These are phyloP conservation scores for Tortricodes alternella DNA, from an alignment of 2,888 invertebrate genomes.

Conservation along the genomic window DNA sequence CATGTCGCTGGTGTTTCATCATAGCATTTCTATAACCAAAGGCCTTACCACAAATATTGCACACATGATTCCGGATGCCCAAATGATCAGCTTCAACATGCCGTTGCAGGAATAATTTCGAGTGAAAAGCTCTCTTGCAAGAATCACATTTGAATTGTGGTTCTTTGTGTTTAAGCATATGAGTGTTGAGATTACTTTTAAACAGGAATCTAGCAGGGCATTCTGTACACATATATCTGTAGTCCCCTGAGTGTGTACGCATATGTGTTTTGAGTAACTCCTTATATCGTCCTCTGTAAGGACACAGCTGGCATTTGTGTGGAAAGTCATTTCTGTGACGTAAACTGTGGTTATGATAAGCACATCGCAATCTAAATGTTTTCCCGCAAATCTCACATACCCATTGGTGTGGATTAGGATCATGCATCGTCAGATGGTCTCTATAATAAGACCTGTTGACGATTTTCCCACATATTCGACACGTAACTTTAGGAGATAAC, in stretches of 20 bases:
- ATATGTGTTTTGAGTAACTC: constrained; percentile 58
- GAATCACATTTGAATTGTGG: constrained; percentile 57
- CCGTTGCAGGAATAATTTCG: constrained; percentile 49
- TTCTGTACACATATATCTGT: constrained; percentile 62
- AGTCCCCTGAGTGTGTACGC: constrained; percentile 57
- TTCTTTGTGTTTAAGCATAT: constrained; percentile 57
- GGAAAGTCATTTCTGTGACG: constrained; percentile 58
- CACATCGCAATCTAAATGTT: constrained; percentile 55
- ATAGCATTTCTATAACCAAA: constrained; percentile 64
- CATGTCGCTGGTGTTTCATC: constrained; percentile 63
- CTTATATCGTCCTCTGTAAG: constrained; percentile 53
- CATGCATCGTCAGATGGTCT: constrained; percentile 60
- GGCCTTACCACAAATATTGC: constrained; percentile 61
- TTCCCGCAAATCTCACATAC: constrained; percentile 65
- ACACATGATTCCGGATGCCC: constrained; percentile 61
- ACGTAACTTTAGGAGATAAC: constrained; percentile 48
- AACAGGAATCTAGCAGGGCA: constrained; percentile 60
- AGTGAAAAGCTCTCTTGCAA: constrained; percentile 57
- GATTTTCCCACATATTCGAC: constrained; percentile 52
- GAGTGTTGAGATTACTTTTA: constrained; percentile 61
- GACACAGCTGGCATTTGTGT: constrained; percentile 58
- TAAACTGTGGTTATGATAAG: constrained; percentile 57
- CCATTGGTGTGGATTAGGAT: constrained; percentile 57
- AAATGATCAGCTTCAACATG: constrained; percentile 62
- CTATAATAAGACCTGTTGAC: constrained; percentile 56